Evolutionary conservation across 2,888 invertebrate genomes (phyloP).

Genomic region (Onthophagus sagittarius): DNA sequence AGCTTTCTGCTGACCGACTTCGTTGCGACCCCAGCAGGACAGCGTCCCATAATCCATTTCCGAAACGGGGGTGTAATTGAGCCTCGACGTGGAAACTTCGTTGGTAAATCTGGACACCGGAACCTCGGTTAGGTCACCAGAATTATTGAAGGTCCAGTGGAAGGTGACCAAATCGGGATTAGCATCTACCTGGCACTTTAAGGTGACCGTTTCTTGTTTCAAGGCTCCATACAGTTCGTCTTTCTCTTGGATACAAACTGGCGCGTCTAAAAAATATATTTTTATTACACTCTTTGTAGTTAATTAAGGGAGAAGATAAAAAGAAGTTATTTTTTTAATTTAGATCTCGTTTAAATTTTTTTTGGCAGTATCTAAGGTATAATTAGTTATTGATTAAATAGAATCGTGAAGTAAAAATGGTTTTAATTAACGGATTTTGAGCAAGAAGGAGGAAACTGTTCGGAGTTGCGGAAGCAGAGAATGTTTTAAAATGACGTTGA

Average conservation of each 20-base stretch:
- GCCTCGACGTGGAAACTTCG: constrained; percentile 64
- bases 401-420: background rate
- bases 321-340: too few species aligned
- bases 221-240: constrained; percentile 82
- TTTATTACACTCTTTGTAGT: background rate
- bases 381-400: background rate
- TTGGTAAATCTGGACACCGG: constrained; percentile 64
- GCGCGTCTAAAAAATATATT: constrained; percentile 57
- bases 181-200: constrained; percentile 83
- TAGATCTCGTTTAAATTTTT: too few species aligned
- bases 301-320: background rate
- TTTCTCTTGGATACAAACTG: constrained; percentile 71
- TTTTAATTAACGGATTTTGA: background rate
- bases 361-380: background rate
- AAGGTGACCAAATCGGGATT: constrained; percentile 83
- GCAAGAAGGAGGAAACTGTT: background rate
- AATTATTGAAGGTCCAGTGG: constrained; percentile 92
- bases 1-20: constrained; percentile 76
- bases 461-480: background rate
- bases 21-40: constrained; percentile 81
- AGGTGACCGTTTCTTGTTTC: constrained; percentile 81
- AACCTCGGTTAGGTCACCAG: constrained; percentile 78
- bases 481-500: background rate
- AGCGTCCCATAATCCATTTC: constrained; percentile 89
- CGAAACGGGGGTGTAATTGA: constrained; percentile 81